These are phyloP conservation scores for Scaptomyza montana DNA, from an alignment of 1,140 invertebrate genomes.

Conservation along the genomic window DNA sequence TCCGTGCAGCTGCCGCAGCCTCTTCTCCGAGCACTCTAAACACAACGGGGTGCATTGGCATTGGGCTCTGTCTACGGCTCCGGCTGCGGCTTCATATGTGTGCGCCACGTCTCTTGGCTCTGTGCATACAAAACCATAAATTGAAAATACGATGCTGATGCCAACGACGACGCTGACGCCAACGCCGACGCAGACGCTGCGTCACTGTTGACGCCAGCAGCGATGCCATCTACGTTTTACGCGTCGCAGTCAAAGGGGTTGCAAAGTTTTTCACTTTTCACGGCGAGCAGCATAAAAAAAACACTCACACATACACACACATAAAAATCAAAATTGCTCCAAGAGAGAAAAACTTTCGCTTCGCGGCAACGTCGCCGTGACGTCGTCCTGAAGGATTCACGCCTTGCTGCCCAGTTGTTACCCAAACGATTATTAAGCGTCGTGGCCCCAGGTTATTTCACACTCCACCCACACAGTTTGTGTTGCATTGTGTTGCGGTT, in stretches of 20 bases:
- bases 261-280: conserved; percentile 58
- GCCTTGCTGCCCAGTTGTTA: conserved; percentile 36
- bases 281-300: conserved; percentile 18
- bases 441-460: not conserved
- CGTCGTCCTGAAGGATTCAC: conserved; percentile 44
- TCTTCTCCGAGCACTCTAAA: conserved; percentile 17
- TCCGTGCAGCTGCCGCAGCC: conserved; percentile 11
- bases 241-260: conserved; percentile 63
- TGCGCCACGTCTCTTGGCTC: conserved; percentile 44
- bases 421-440: conserved; percentile 39
- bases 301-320: conserved; percentile 2
- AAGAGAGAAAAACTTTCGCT: conserved; percentile 66
- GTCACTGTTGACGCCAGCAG: conserved; percentile 19
- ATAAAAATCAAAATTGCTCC: conserved; percentile 68
- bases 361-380: conserved; percentile 30
- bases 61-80: conserved; percentile 35
- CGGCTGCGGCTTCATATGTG: conserved; percentile 20
- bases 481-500: conserved; percentile 52
- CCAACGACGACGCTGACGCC: conserved; percentile 12
- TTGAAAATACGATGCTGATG: conserved; percentile 71
- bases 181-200: conserved; percentile 1
- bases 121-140: conserved; percentile 71
- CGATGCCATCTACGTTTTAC: not conserved
- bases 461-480: not conserved
- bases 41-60: conserved; percentile 62